Base-by-base conservation (phyloP, 2,113 vertebrate genomes). In the Microtus montanus region DNA sequence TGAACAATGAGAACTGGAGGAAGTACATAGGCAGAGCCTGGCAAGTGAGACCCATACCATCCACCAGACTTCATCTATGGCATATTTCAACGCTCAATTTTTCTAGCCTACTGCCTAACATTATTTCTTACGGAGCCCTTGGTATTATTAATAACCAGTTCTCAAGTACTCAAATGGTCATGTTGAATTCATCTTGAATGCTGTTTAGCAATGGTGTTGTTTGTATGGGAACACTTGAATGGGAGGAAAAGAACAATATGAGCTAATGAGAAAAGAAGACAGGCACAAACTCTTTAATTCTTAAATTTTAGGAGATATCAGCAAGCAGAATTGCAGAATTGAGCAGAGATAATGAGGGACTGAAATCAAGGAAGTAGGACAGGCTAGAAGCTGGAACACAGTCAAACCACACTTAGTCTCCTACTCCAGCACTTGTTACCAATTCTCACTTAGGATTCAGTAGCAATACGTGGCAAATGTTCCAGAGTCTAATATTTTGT, bases 281-380 rank as follows among this genome's bases (percentile, higher is more conserved):
- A 73, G 5, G 5, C 5, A 4, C 5, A 20, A 17, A 8, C 15
- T 64, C 26, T 33, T 26, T 75, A 24, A 61, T 24, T 41, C 82
- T 79, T 73, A 84, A 44, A 61, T 3, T 10, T 3, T 64, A 19
- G 7, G 58, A 90, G 54, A 26, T 20, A 10, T 47, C n/a, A 75
- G 28, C 47, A 70, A 93, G 58, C 9, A 54, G 17, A 84, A 89
- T 1, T 63, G 2, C 8, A 63, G 17, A 84, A 89, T 1, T 52
- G 2, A 22, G n/a, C 5, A 38, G 14, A 70, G 4, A 88, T 82
- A 38, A 14, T 11, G 13, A 74, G 1, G 4, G 1, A 2, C 2
- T 33, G 15, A 52, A 78, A 63, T 58, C 19, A 38, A 2, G 10
- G 0, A 33, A 58, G 11, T 1, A n/a, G 5, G 11, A 26, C 10